Conservation (phyloP, 1,140 invertebrate genomes). For the Drosophila ananassae region DNA sequence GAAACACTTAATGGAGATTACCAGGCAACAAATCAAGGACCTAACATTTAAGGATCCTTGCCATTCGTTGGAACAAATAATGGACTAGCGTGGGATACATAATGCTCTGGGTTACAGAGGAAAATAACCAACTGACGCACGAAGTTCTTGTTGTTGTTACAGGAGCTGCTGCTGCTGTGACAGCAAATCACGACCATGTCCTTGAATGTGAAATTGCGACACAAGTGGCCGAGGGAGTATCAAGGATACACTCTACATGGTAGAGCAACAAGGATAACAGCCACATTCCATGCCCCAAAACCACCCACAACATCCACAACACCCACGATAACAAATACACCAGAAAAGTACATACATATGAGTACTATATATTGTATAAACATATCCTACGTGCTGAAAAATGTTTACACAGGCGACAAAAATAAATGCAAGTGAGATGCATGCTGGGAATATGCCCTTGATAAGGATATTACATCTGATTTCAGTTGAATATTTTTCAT, state of each 20-base stretch:
- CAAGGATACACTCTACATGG: slow-evolving; percentile 34
- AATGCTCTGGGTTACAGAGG: slow-evolving; percentile 1
- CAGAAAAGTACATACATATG: background rate
- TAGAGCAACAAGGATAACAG: slow-evolving; percentile 44
- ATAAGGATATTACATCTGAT: background rate
- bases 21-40: slow-evolving; percentile 16
- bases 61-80: slow-evolving; percentile 31
- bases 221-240: slow-evolving; percentile 27
- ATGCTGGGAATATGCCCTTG: background rate
- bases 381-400: background rate
- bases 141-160: slow-evolving; percentile 35
- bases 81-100: slow-evolving; percentile 11
- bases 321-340: slow-evolving; percentile 18
- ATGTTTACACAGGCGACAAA: slow-evolving; percentile 16
- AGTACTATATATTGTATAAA: slow-evolving; percentile 4
- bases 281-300: slow-evolving; percentile 12
- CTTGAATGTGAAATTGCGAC: slow-evolving; percentile 69
- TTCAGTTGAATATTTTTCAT: background rate
- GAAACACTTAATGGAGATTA: slow-evolving; percentile 12
- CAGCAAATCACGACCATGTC: slow-evolving; percentile 63
- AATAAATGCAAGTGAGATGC: slow-evolving; percentile 10
- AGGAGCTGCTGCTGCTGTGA: slow-evolving; percentile 16
- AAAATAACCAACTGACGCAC: slow-evolving; percentile 61
- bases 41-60: background rate
- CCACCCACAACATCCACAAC: background rate